Evolutionary conservation across 2,888 invertebrate species (phyloP), one percentile per base, ranked within the genome.

Genomic region (Polymixis flavicincta): DNA sequence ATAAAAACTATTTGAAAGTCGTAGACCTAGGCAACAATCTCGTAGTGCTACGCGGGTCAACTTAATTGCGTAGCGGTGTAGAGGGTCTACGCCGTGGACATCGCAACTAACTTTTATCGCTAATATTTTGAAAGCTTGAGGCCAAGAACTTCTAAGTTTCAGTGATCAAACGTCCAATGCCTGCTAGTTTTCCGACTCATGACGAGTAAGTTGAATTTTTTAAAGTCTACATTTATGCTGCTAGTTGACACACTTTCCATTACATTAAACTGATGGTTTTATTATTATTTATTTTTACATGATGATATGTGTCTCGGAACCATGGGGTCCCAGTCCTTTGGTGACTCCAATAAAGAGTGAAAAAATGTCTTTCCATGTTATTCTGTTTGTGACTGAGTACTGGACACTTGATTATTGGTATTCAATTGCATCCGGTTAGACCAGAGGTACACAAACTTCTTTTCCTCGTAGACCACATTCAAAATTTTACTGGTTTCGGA

Each of bases 61-160:
- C 25, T 14, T 42, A n/a, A 19, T 14, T 17, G 19, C 48, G 66
- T 45, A 45, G 75, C 76, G 17, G 17, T 25, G 50, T 76, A 75
- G 67, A 66, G 32, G 50, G n/a, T 37, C 52, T 76, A 52, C 77
- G 57, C 17, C 77, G 67, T 76, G 68, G 54, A 76, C 37, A 22
- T 55, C 5, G 25, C 72, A 37, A 19, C n/a, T 17, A 37, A 37
- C 37, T 37, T 5, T 6, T 37, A 37, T 37, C 37, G 37, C 37
- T 37, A 42, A 52, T 14, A 37, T 45, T 13, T 71, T 48, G 17
- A 48, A 50, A 59, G 13, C 11, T 48, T 55, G 14, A 6, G 11
- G 37, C 45, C 19, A 25, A 42, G 8, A 19, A 8, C 11, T 8
- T 37, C 4, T 14, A 22, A 22, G n/a, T 61, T 61, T 7, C 8